Base-by-base conservation (phyloP, 2,113 vertebrate species). In the Pipra filicauda region DNA sequence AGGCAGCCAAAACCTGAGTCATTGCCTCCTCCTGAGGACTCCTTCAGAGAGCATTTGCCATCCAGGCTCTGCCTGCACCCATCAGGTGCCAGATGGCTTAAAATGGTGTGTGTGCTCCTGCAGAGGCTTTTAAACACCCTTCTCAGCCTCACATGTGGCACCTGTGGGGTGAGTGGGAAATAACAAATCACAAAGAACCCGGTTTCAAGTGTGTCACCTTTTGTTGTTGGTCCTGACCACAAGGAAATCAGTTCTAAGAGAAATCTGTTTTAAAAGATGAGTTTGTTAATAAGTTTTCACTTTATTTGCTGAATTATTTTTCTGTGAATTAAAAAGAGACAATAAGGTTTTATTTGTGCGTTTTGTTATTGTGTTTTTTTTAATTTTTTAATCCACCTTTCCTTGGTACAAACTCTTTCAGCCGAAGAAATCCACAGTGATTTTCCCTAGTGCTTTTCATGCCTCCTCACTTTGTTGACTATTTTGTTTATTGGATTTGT, bases 401-500 rank as follows among this genome's bases (percentile, higher is more conserved):
- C 37, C 62, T 58, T 59, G 39, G 61, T 92, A 30, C 48, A 72
- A 22, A 51, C 59, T 79, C 41, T 88, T 70, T 52, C 51, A 87
- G 79, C 43, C 1, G 0, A 85, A 41, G 80, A 94, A 77, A 87
- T 72, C 69, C 57, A 54, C 44, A 33, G 89, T 94, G 61, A 65
- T 96, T 94, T 94, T 94, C 57, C 24, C 30, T 61, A 95, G 91
- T 13, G 64, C 61, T 70, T 93, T 94, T 69, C 74, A 78, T 80
- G 44, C 35, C 44, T 67, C 37, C 66, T 91, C 44, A 44, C 26
- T 55, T 91, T 94, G 77, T 84, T 85, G 85, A 93, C 58, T 93
- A 54, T 89, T 94, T 94, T 83, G 91, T 85, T 94, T 89, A 77
- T 93, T 85, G 22, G 55, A 87, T 96, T 97, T 95, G 69, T 93